phyloP scores from a whole-genome alignment of 2,888 invertebrate species.

The Chaetoderma sp. region DNA sequence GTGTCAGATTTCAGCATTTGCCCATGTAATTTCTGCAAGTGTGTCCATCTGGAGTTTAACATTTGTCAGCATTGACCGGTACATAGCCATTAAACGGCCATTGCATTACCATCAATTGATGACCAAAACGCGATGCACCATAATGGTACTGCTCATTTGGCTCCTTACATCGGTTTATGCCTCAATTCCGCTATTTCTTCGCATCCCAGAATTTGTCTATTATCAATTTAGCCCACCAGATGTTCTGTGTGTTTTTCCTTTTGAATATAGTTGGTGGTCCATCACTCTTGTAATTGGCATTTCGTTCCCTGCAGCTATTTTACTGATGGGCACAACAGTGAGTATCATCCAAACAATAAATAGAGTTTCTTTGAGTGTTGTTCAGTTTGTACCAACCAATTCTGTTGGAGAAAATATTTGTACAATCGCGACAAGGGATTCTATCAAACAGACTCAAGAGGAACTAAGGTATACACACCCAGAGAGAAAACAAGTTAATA shows the following conservation, averaged over 20 bases:
- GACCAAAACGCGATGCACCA: not conserved
- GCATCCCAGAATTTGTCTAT: slow-evolving; percentile 3
- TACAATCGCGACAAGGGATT: slow-evolving; percentile 42
- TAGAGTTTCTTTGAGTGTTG: too few relatives aligned
- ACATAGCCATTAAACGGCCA: slow-evolving; percentile 26
- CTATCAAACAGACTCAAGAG: too few relatives aligned
- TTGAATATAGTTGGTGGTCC: too few relatives aligned
- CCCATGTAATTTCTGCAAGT: slow-evolving; percentile 25
- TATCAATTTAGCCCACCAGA: slow-evolving; percentile 22
- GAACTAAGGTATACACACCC: slow-evolving; percentile 20
- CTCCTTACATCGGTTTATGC: slow-evolving; percentile 19
- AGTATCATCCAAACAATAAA: too few relatives aligned
- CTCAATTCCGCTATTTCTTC: slow-evolving; percentile 5
- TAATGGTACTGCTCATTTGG: not conserved
- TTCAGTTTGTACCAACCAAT: too few relatives aligned
- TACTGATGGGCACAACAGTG: too few relatives aligned
- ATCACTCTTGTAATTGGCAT: too few relatives aligned
- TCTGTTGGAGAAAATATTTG: too few relatives aligned
- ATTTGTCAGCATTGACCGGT: slow-evolving; percentile 30
- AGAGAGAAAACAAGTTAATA: slow-evolving; percentile 17
- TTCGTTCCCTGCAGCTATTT: too few relatives aligned
- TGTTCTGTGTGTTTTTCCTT: too few relatives aligned
- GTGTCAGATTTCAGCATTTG: slow-evolving; percentile 30
- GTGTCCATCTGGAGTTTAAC: slow-evolving; percentile 33
- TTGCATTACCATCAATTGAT: slow-evolving; percentile 14